These are phyloP conservation scores for Plagiodera versicolora DNA, from an alignment of 2,888 invertebrate genomes.

Conservation along the genomic window DNA sequence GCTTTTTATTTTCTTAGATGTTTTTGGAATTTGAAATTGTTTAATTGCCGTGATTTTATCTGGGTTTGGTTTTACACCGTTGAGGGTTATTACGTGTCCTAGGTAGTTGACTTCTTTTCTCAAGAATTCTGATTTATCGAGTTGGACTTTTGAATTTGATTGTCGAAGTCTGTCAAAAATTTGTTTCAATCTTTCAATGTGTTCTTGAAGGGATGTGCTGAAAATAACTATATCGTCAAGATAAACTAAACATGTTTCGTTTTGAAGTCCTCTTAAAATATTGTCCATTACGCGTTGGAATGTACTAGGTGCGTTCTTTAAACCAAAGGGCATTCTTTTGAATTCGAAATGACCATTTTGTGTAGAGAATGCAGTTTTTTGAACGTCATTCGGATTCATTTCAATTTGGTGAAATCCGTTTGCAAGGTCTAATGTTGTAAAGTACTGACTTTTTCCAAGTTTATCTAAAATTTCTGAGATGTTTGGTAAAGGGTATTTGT, in stretches of 20 bases:
- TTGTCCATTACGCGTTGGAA: slow-evolving; percentile 25
- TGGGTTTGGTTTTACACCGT: slow-evolving; percentile 25
- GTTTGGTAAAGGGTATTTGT: slow-evolving; percentile 14
- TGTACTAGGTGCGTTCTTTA: slow-evolving; percentile 24
- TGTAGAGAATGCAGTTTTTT: slow-evolving; percentile 22
- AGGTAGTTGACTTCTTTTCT: slow-evolving; percentile 24
- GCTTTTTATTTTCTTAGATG: slow-evolving; percentile 10
- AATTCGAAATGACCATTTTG: slow-evolving; percentile 19
- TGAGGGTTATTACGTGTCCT: slow-evolving; percentile 17
- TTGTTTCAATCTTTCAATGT: slow-evolving; percentile 10
- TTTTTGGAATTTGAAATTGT: slow-evolving; percentile 12
- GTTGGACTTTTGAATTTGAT: slow-evolving; percentile 22
- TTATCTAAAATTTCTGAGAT: slow-evolving; percentile 16
- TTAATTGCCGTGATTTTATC: slow-evolving; percentile 19
- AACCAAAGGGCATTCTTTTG: slow-evolving; percentile 19
- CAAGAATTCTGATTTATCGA: slow-evolving; percentile 26
- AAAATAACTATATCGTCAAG: slow-evolving; percentile 22
- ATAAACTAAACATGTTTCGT: slow-evolving; percentile 21
- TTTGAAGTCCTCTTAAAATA: slow-evolving; percentile 22
- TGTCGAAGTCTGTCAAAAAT: slow-evolving; percentile 15
- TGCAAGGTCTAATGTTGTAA: slow-evolving; percentile 15
- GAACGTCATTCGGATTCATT: slow-evolving; percentile 15
- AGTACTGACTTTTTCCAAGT: slow-evolving; percentile 12
- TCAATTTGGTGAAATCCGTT: slow-evolving; percentile 30
- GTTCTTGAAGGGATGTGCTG: slow-evolving; percentile 19